These are phyloP conservation scores for Crotalus tigris DNA, from an alignment of 2,113 vertebrate species.

Conservation along the genomic window DNA sequence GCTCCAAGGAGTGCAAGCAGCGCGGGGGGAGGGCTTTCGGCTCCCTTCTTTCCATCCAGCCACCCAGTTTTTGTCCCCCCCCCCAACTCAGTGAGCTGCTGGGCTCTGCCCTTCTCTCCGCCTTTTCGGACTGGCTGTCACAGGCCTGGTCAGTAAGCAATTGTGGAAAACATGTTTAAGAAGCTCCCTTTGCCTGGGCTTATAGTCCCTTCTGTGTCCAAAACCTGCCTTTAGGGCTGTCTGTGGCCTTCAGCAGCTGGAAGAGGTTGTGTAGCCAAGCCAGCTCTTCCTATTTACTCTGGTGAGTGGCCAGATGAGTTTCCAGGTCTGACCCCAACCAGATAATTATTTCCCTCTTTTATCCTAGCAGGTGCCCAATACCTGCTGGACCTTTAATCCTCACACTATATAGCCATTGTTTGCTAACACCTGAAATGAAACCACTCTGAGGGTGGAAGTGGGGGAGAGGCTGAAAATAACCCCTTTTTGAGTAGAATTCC, in stretches of 20 bases:
- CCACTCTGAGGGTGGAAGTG: not conserved
- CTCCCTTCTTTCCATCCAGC: not conserved
- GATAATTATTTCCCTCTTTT: not conserved
- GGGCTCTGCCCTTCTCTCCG: no score
- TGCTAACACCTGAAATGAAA: not conserved
- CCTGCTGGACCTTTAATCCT: not conserved
- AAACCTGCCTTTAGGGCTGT: not conserved
- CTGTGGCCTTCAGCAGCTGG: no score
- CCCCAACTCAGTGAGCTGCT: fast-evolving
- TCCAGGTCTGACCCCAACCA: not conserved
- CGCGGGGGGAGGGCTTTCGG: not conserved
- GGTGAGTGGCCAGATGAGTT: not conserved
- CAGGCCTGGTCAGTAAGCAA: not conserved
- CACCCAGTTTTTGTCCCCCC: not conserved
- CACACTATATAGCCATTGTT: not conserved
- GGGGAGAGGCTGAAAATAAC: not conserved
- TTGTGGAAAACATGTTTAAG: no score
- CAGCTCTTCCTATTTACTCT: not conserved
- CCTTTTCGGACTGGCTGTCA: no score
- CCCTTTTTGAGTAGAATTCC: not conserved
- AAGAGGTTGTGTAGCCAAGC: not conserved
- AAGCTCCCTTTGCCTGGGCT: no score
- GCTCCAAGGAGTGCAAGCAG: not conserved
- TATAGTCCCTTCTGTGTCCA: not conserved
- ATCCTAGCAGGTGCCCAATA: not conserved